Conservation (phyloP, 2,888 invertebrate genomes). For the Macrosiphum euphorbiae region DNA sequence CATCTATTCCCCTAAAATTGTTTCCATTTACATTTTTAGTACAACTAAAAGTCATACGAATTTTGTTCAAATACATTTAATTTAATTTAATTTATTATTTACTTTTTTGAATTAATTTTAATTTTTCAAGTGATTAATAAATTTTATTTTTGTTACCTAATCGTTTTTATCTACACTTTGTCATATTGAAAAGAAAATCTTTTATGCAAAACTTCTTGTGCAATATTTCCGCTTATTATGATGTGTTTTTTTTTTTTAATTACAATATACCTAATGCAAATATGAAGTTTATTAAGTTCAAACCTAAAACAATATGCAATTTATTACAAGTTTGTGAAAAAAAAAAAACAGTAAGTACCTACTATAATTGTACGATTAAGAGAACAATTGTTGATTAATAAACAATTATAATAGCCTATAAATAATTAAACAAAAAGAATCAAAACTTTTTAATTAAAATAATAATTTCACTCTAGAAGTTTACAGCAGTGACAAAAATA, state of each 20-base stretch:
- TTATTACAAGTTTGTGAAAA: not conserved
- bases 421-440: not conserved
- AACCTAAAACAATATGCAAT: not conserved
- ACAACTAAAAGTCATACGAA: not conserved
- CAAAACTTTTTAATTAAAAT: not conserved
- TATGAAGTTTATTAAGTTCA: not conserved
- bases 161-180: not conserved
- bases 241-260: not conserved
- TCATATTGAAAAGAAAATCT: not conserved
- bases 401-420: not conserved
- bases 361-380: not conserved
- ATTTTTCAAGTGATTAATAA: not conserved
- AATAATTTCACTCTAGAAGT: no score
- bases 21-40: not conserved
- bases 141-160: not conserved
- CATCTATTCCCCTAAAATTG: not conserved
- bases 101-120: not conserved
- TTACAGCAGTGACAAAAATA: no score
- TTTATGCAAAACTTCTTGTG: no score
- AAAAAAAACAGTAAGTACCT: not conserved
- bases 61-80: not conserved
- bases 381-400: not conserved
- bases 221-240: no score
- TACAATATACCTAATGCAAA: not conserved
- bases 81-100: not conserved